Base-by-base conservation (phyloP, 2,113 vertebrate species). In the Siniperca knerii region DNA sequence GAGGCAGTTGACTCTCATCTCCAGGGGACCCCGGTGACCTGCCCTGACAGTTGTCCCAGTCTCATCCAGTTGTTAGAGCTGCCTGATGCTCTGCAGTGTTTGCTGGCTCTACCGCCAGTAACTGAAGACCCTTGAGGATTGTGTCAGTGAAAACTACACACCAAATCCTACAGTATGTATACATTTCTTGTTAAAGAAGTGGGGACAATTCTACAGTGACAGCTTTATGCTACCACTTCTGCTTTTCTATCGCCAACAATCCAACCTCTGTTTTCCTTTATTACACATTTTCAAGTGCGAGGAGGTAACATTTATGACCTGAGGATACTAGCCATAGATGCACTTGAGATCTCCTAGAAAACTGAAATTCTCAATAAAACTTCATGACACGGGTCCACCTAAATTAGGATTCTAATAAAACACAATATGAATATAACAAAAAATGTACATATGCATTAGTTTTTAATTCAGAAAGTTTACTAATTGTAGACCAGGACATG, bases 11-110 rank as follows among this genome's bases (percentile, higher is more conserved):
- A 69, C 61, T 70, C 61, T 75, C 25, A 54, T 75, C 85, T 74
- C 64, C 21, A 61, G 62, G 55, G 66, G 75, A 67, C 44, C 7
- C 18, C 1, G 7, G 73, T 77, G 69, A 84, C 66, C 87, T 65
- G 83, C 46, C 58, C 71, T 13, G 73, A 81, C 61, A 71, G 60
- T 69, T 29, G 55, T 64, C 65, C 61, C 65, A 35, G 61, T 71
- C 73, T 69, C 13, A 64, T 75, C 74, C 72, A 80, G 62, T 42
- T 78, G 75, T 74, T 46, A 8, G 46, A 48, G 74, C 75, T 54
- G 40, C 57, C 58, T 18, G 21, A 68, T 5, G 12, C 42, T 42
- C 61, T 29, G 54, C 40, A 35, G 25, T 64, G 33, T 44, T 42
- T 25, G 64, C 46, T 33, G 44, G 33, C 65, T 62, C 16, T 66